Evolutionary conservation across 2,113 vertebrate genomes (phyloP), one percentile per base, ranked within the genome.

Genomic region (Neodon shergylaensis): DNA sequence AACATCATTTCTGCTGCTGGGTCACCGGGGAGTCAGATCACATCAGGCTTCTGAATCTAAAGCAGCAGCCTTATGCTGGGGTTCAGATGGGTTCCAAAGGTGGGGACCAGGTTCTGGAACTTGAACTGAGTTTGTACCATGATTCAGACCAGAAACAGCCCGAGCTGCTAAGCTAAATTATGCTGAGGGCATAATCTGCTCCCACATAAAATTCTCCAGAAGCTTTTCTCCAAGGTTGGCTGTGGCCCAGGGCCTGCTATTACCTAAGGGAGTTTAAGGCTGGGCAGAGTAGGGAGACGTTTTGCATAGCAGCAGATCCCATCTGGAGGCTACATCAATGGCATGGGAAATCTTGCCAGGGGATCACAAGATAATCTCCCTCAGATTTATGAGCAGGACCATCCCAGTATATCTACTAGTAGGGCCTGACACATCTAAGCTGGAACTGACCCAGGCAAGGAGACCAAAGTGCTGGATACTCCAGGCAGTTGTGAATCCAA

Each of bases 81-180:
- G 44, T 26, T 0, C 5, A 33, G 1, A 61, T 0, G 2, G 68
- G 26, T 24, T 44, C 44, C 21, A 28, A 7, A 22, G 16, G 26
- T 28, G 10, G 31, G 42, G 83, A 65, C 11, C 65, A n/a, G 12
- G 28, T 39, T 36, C 31, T 68, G 42, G 52, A 26, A 88, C 44
- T 14, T 83, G 39, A 90, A 47, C 58, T 66, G 65, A 66, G 4
- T 13, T 33, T 28, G 68, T 19, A 78, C 11, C 26, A 65, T 10
- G 42, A 76, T 47, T 58, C 52, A 73, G 85, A 79, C 22, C 12
- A 52, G 61, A 92, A 95, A 19, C 6, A 63, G 66, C 3, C 11
- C 3, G 33, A 61, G 39, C 49, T 31, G 19, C 39, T 72, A 22
- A 77, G 22, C 5, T 17, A 92, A 47, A 31, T 54, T 44, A 7